phyloP scores from a whole-genome alignment of 1,140 invertebrate species.

The Neuroterus valhalla region DNA sequence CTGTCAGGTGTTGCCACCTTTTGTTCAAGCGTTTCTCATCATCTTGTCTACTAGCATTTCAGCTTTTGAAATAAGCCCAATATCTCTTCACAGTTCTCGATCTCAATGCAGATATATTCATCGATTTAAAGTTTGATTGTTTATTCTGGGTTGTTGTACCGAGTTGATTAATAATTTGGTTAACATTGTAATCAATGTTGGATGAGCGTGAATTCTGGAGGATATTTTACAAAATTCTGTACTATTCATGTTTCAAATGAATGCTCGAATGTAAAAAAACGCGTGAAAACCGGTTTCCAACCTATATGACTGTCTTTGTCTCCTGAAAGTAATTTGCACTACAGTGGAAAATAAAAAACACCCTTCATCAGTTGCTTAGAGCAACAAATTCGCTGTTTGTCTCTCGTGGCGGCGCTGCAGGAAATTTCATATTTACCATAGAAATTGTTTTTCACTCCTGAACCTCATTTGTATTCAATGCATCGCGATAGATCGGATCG shows the following conservation, averaged over 20 bases:
- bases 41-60: constrained; percentile 25
- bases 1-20: constrained; percentile 25
- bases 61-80: constrained; percentile 20
- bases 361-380: constrained; percentile 1
- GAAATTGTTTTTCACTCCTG: constrained; percentile 59
- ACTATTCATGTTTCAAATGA: too few relatives aligned
- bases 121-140: constrained; percentile 20
- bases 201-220: background rate
- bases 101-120: constrained; percentile 15
- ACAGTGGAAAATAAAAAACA: background rate
- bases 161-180: background rate
- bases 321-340: too few relatives aligned
- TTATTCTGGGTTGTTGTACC: background rate
- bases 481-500: constrained; percentile 48
- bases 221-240: too few relatives aligned
- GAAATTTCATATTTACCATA: constrained; percentile 64
- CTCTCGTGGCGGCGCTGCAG: constrained; percentile 42
- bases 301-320: too few relatives aligned
- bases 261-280: too few relatives aligned
- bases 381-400: background rate
- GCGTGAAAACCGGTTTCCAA: too few relatives aligned
- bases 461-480: constrained; percentile 63
- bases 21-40: constrained; percentile 30
- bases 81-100: background rate
- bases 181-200: background rate